Percentiles rank a stretch among this genome's conserved stretches.
Conservation (phyloP, 2,888 invertebrate species). For the Rutpela maculata region DNA sequence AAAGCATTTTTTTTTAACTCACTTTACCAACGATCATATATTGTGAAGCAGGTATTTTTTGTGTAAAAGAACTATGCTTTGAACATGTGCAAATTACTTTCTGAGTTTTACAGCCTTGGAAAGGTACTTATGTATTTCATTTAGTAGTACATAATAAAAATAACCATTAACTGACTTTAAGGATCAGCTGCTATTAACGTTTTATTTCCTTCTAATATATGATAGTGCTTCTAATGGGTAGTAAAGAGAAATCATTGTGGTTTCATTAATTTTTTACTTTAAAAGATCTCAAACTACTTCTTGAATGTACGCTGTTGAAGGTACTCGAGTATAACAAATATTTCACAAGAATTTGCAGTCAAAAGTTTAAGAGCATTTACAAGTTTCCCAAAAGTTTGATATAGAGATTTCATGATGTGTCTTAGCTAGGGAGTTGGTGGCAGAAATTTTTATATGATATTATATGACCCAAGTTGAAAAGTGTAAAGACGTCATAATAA, state of each 20-base stretch:
- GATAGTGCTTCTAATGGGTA: background rate
- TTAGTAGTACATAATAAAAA: background rate
- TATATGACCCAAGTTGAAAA: no score
- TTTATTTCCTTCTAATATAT: background rate
- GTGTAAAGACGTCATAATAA: no score
- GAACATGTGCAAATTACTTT: background rate
- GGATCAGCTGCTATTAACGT: background rate
- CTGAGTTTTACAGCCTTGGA: background rate
- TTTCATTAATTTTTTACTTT: background rate
- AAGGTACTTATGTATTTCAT: background rate
- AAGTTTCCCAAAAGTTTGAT: no score
- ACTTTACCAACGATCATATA: background rate
- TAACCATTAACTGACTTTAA: background rate
- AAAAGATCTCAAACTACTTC: background rate
- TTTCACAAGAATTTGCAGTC: no score
- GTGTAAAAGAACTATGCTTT: background rate
- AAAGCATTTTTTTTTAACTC: background rate
- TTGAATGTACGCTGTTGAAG: no score
- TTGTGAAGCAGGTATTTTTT: background rate
- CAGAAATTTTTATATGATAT: no score
- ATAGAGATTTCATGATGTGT: no score
- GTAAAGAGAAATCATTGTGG: background rate
- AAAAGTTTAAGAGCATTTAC: no score
- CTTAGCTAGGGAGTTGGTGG: no score
- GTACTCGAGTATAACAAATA: no score